These are phyloP conservation scores for Tenebrio molitor DNA, from an alignment of 1,140 invertebrate genomes.

Conservation along the genomic window DNA sequence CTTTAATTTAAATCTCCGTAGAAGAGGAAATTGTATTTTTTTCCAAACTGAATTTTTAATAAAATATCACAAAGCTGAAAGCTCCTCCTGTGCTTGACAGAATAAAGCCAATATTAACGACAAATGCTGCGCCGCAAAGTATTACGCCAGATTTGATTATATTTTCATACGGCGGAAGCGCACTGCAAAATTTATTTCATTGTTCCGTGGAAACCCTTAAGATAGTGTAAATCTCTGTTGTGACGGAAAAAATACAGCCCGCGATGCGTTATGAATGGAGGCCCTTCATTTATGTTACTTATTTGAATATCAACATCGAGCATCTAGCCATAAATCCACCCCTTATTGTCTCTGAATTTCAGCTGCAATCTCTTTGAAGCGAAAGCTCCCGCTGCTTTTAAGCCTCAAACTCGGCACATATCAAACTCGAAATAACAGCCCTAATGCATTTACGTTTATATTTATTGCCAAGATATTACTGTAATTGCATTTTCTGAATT, in stretches of 20 bases:
- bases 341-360: slow-evolving; percentile 35
- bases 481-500: slow-evolving; percentile 30
- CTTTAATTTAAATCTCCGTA: slow-evolving; percentile 27
- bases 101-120: slow-evolving; percentile 37
- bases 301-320: slow-evolving; percentile 40
- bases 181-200: slow-evolving; percentile 9
- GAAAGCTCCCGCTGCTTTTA: slow-evolving; percentile 31
- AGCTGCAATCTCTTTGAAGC: slow-evolving; percentile 19
- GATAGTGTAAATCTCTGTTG: slow-evolving; percentile 3
- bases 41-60: slow-evolving; percentile 29
- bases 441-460: slow-evolving; percentile 29
- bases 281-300: slow-evolving; percentile 31
- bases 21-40: slow-evolving; percentile 23
- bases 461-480: slow-evolving; percentile 36
- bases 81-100: slow-evolving; percentile 10
- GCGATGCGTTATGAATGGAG: slow-evolving; percentile 11
- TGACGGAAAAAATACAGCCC: neutral
- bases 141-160: neutral
- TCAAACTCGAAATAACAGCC: slow-evolving; percentile 19
- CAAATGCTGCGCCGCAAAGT: neutral
- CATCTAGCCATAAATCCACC: slow-evolving; percentile 37
- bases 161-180: slow-evolving; percentile 1
- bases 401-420: slow-evolving; percentile 29
- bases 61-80: slow-evolving; percentile 30
- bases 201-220: slow-evolving; percentile 15